A percentile compares a stretch with the other conserved stretches of the same genome.
phyloP scores from a whole-genome alignment of 2,797 vertebrate genomes.

The Micropoecilia bifurca region DNA sequence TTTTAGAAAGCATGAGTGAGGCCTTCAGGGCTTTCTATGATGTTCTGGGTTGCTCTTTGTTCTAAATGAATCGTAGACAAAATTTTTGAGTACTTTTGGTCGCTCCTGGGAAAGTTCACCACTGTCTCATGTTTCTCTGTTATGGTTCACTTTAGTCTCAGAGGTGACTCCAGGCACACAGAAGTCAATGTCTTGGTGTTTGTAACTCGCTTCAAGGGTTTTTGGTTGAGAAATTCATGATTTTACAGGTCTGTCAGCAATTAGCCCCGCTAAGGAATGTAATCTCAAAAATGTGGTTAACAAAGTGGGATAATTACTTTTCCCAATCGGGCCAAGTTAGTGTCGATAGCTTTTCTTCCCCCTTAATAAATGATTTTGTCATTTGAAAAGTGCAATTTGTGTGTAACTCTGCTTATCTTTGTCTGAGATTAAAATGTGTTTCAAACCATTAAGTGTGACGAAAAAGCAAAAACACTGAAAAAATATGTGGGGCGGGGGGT shows the following conservation, averaged over 20 bases:
- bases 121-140: not conserved
- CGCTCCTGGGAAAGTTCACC: not conserved
- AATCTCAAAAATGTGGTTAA: not conserved
- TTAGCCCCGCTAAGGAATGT: not conserved
- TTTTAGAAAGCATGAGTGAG: not conserved
- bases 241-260: not conserved
- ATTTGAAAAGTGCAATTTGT: not conserved
- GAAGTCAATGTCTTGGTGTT: too few species aligned
- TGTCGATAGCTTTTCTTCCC: not conserved
- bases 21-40: not conserved
- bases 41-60: not conserved
- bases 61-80: not conserved
- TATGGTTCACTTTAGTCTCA: not conserved
- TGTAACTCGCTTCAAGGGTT: not conserved
- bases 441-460: not conserved
- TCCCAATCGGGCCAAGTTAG: not conserved
- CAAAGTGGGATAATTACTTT: not conserved
- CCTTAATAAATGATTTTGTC: not conserved
- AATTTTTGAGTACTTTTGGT: not conserved
- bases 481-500: not conserved
- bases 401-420: not conserved
- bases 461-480: constrained; percentile 25
- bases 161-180: not conserved
- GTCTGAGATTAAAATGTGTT: not conserved
- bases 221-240: not conserved